A percentile compares a stretch with the other conserved stretches of the same genome.
Evolutionary conservation across 2,888 invertebrate species (phyloP).

Genomic region (Cordilura impudica): DNA sequence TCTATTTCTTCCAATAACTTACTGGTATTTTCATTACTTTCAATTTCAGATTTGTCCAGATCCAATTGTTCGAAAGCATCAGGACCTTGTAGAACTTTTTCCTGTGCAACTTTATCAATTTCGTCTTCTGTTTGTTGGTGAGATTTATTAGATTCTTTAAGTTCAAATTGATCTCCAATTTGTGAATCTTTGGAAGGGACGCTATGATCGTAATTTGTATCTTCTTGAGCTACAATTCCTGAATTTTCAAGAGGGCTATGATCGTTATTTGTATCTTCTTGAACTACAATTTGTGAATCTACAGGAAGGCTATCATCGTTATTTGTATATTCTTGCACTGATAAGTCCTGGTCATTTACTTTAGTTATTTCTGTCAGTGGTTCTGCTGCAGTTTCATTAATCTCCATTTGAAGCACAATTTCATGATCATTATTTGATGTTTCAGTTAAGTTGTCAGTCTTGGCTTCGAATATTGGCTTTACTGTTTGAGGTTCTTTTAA

Average conservation of each 20-base stretch:
- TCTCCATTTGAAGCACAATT: too few relatives aligned
- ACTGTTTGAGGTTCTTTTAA: too few relatives aligned
- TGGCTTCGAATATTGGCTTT: too few relatives aligned
- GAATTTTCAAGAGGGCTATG: background rate
- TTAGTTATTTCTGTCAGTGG: background rate
- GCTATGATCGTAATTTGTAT: background rate
- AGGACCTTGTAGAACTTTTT: background rate
- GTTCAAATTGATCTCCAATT: background rate
- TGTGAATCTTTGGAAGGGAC: background rate
- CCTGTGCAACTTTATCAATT: background rate
- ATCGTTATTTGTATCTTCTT: background rate
- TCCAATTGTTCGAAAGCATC: background rate
- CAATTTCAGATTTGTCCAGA: background rate
- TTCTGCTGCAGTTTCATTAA: background rate
- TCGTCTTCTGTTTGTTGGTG: background rate
- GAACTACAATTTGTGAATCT: background rate
- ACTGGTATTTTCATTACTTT: constrained; percentile 26
- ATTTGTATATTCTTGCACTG: background rate
- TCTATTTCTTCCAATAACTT: constrained; percentile 66
- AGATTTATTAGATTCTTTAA: background rate
- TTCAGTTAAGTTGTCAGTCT: too few relatives aligned
- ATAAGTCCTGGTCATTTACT: too few relatives aligned
- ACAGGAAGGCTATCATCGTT: background rate
- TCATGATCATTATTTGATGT: too few relatives aligned
- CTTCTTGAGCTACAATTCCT: background rate